phyloP scores from a whole-genome alignment of 2,888 invertebrate species.

The Cataglyphis cursor region DNA sequence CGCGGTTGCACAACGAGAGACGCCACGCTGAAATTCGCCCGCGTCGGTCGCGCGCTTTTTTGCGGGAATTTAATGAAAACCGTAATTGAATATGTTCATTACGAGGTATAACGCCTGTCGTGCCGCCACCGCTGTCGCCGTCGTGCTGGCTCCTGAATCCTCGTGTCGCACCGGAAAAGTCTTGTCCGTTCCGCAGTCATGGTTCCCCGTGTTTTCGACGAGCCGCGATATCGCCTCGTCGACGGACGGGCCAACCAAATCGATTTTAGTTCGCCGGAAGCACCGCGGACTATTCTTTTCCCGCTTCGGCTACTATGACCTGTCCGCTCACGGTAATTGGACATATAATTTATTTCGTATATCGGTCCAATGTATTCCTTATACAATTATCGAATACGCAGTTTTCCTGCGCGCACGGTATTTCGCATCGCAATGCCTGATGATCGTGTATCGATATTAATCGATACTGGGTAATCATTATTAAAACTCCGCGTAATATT shows the following conservation, averaged over 20 bases:
- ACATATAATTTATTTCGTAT: conserved; percentile 78
- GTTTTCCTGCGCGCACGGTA: conserved; percentile 52
- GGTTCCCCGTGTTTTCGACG: background rate
- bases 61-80: conserved; percentile 76
- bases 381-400: conserved; percentile 73
- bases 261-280: conserved; percentile 51
- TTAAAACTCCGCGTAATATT: background rate
- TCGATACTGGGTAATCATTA: background rate
- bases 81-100: conserved; percentile 79
- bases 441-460: background rate
- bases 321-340: conserved; percentile 75
- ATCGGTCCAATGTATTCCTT: conserved; percentile 73
- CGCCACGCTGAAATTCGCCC: conserved; percentile 42
- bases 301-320: conserved; percentile 32
- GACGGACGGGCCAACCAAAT: background rate
- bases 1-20: conserved; percentile 33
- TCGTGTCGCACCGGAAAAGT: conserved; percentile 27
- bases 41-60: conserved; percentile 59
- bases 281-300: conserved; percentile 52
- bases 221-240: conserved; percentile 13
- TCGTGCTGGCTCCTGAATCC: conserved; percentile 31
- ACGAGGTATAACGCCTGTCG: conserved; percentile 60
- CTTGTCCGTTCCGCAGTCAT: conserved; percentile 18
- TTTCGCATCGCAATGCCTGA: background rate
- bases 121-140: conserved; percentile 32